These are phyloP conservation scores for Cantharis nigra DNA, from an alignment of 2,888 invertebrate species.

Conservation along the genomic window DNA sequence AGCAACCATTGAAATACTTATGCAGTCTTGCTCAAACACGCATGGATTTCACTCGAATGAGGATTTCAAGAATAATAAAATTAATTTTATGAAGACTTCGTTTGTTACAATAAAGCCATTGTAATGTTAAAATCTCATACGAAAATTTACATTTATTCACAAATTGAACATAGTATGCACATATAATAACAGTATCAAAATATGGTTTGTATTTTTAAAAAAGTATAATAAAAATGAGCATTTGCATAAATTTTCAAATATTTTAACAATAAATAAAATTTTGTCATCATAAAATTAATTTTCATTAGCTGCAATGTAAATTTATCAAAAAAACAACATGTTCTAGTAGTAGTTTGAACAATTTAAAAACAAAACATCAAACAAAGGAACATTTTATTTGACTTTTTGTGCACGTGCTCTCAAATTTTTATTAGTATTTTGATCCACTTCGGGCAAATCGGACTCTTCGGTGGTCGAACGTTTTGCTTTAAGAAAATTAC, in stretches of 20 bases:
- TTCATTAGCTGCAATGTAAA: not conserved
- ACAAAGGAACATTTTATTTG: conserved; percentile 55
- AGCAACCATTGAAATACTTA: too few relatives aligned
- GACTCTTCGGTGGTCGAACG: conserved; percentile 73
- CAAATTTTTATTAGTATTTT: conserved; percentile 79
- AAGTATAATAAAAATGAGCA: not conserved
- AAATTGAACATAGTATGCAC: not conserved
- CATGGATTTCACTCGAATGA: too few relatives aligned
- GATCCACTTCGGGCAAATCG: conserved; percentile 91
- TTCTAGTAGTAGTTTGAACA: not conserved
- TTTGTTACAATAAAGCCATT: not conserved
- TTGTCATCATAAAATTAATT: not conserved
- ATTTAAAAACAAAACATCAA: not conserved
- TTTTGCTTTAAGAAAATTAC: conserved; percentile 61
- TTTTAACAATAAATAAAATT: not conserved
- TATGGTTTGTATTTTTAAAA: not conserved
- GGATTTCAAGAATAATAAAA: not conserved
- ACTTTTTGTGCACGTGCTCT: conserved; percentile 67
- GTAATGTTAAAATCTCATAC: not conserved
- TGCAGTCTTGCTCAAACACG: too few relatives aligned
- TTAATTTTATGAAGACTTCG: not conserved
- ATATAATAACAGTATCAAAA: not conserved
- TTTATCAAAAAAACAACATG: not conserved
- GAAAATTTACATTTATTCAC: not conserved
- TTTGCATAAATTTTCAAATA: not conserved